Evolutionary conservation across 2,888 invertebrate species (phyloP).

Genomic region (Dryococelus australis): DNA sequence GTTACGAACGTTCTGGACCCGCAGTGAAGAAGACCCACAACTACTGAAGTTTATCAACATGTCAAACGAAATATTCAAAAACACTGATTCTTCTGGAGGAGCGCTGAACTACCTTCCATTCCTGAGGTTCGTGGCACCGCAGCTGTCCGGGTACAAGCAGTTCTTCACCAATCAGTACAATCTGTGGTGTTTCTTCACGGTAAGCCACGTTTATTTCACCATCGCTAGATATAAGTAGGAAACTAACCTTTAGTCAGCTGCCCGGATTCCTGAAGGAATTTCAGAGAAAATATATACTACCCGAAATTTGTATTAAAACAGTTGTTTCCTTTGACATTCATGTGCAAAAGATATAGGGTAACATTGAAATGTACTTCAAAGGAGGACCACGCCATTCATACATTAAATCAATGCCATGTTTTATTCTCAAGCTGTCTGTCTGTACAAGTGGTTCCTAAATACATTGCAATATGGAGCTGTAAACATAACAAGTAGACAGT

Average conservation of each 20-base stretch:
- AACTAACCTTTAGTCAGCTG: too few species aligned
- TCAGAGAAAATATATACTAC: background rate
- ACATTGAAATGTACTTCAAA: too few species aligned
- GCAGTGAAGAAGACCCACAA: conserved; percentile 35
- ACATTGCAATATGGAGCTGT: too few species aligned
- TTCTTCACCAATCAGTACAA: conserved; percentile 35
- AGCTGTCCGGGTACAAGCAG: conserved; percentile 36
- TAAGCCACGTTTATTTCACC: conserved; percentile 24
- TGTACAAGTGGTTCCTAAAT: too few species aligned
- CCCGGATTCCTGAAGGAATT: background rate
- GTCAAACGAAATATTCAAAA: conserved; percentile 33
- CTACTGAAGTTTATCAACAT: conserved; percentile 38
- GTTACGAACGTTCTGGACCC: background rate
- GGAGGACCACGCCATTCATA: too few species aligned
- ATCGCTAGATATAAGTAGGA: background rate
- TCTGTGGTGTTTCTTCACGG: conserved; percentile 43
- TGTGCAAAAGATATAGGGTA: too few species aligned
- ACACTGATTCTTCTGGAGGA: conserved; percentile 40
- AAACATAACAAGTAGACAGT: background rate
- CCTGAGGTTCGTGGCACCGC: conserved; percentile 38
- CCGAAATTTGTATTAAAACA: too few species aligned
- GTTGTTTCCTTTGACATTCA: too few species aligned
- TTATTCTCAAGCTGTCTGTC: too few species aligned
- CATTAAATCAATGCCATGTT: too few species aligned
- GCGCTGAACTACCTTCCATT: conserved; percentile 40